Evolutionary conservation across 2,888 invertebrate genomes (phyloP).

Genomic region (Cheilosia scutellata): DNA sequence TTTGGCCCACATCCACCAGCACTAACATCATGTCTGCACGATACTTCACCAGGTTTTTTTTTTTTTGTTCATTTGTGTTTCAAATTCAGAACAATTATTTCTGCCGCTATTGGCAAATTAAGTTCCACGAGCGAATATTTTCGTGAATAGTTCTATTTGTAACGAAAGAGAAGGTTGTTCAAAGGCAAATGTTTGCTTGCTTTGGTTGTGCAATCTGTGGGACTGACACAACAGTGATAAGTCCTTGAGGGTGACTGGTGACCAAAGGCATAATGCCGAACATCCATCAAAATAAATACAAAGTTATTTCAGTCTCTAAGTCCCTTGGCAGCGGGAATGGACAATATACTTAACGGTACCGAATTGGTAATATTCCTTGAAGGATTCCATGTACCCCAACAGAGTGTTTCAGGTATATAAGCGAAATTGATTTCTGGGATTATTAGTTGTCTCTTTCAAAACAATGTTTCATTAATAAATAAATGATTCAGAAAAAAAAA

Average conservation of each 20-base stretch:
- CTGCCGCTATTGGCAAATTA: slow-evolving; percentile 65
- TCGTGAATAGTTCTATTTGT: slow-evolving; percentile 32
- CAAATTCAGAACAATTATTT: slow-evolving; percentile 65
- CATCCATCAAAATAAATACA: neutral
- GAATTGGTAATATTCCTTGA: neutral
- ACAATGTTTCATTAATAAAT: no score
- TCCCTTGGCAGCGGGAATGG: neutral
- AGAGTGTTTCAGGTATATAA: no score
- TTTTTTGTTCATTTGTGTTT: slow-evolving; percentile 12
- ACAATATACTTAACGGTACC: neutral
- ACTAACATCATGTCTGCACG: slow-evolving; percentile 46
- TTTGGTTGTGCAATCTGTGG: slow-evolving; percentile 19
- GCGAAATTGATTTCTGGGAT: no score
- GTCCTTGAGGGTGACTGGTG: neutral
- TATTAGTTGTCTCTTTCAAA: no score
- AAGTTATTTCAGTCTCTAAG: neutral
- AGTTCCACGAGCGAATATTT: slow-evolving; percentile 36
- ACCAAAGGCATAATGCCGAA: neutral
- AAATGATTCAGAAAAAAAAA: no score
- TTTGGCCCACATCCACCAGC: slow-evolving; percentile 65
- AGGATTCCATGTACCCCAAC: no score
- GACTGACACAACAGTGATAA: slow-evolving; percentile 15
- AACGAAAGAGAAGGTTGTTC: slow-evolving; percentile 2
- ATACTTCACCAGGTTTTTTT: slow-evolving; percentile 14
- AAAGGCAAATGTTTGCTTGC: slow-evolving; percentile 27